Conservation (phyloP, 1,140 invertebrate genomes). For the Bombus ignitus region DNA sequence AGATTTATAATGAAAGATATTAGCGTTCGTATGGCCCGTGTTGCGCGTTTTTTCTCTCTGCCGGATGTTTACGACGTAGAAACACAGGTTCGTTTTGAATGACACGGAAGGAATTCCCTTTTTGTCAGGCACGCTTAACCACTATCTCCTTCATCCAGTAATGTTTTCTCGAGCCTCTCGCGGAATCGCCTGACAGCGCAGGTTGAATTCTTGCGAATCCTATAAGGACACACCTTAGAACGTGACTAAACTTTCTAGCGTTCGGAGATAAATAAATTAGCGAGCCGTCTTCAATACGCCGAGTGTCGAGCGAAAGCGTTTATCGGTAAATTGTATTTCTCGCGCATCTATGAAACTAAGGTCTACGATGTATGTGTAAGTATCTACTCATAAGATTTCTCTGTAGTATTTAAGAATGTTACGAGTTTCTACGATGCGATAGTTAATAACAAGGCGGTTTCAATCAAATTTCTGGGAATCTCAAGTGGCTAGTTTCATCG, state of each 20-base stretch:
- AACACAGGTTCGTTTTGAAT: constrained; percentile 10
- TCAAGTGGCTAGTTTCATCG: not conserved
- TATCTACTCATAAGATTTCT: not conserved
- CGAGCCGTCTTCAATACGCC: not conserved
- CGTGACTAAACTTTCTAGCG: constrained; percentile 35
- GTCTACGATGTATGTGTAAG: not conserved
- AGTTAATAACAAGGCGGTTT: not conserved
- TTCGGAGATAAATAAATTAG: constrained; percentile 20
- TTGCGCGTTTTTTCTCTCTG: not conserved
- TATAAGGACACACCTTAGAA: constrained; percentile 33
- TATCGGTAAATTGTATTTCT: not conserved
- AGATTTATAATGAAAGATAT: not conserved
- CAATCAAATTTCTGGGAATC: not conserved
- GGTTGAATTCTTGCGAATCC: constrained; percentile 13
- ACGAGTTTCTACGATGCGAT: not conserved
- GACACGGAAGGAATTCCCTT: constrained; percentile 19
- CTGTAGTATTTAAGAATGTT: not conserved
- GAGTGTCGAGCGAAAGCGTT: not conserved
- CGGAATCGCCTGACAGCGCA: constrained; percentile 5
- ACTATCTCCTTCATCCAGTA: not conserved
- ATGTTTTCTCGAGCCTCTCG: constrained; percentile 4
- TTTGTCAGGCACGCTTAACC: not conserved
- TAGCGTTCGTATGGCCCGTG: not conserved
- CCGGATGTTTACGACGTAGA: constrained; percentile 7
- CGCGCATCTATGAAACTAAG: not conserved